These are phyloP conservation scores for Drosophila prosaltans DNA, from an alignment of 1,140 invertebrate species.

Conservation along the genomic window DNA sequence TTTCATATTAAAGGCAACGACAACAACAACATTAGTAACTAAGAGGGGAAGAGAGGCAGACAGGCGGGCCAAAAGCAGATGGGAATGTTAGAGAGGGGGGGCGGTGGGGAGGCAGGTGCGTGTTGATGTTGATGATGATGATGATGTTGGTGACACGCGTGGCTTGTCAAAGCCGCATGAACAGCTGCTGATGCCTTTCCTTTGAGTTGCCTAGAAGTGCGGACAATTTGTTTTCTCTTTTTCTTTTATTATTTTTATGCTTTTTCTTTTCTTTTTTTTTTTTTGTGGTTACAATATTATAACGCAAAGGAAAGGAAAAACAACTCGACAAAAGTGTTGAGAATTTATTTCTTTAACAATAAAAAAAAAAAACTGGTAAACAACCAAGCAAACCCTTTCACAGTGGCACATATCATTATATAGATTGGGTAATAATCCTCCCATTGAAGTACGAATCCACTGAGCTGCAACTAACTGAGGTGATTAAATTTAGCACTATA, in stretches of 20 bases:
- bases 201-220: slow-evolving; percentile 35
- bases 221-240: slow-evolving; percentile 40
- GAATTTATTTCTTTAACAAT: slow-evolving; percentile 8
- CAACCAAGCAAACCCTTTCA: slow-evolving; percentile 1
- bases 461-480: neutral
- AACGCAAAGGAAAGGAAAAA: neutral
- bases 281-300: neutral
- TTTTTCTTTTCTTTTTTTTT: slow-evolving; percentile 11
- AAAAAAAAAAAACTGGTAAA: neutral
- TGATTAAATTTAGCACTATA: neutral
- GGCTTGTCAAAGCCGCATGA: slow-evolving; percentile 64
- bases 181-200: slow-evolving; percentile 18
- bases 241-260: slow-evolving; percentile 22
- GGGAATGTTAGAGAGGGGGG: neutral
- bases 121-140: slow-evolving; percentile 25
- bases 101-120: neutral
- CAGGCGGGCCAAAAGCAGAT: slow-evolving; percentile 11
- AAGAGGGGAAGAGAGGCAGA: no score
- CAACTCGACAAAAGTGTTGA: neutral
- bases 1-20: slow-evolving; percentile 59
- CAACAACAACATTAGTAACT: neutral
- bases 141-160: slow-evolving; percentile 58
- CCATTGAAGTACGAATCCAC: no score
- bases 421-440: neutral
- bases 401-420: neutral